Evolutionary conservation across 2,113 vertebrate species (phyloP).

Genomic region (Cathartes aura): DNA sequence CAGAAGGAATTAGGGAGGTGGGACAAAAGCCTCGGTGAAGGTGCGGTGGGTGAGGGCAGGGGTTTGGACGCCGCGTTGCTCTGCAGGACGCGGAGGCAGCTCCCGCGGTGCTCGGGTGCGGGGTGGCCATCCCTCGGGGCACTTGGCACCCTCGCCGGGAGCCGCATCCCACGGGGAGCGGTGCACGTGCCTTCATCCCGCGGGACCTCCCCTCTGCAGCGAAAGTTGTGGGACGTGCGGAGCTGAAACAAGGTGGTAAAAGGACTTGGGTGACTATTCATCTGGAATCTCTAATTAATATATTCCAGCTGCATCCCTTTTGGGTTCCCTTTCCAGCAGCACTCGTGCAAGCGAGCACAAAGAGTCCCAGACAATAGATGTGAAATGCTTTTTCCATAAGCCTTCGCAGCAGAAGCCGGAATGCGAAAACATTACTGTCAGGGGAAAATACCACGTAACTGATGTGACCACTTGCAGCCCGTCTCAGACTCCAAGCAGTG

Average conservation of each 20-base stretch:
- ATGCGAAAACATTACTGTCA: background rate
- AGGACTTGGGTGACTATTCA: background rate
- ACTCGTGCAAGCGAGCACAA: background rate
- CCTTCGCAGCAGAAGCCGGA: background rate
- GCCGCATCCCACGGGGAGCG: background rate
- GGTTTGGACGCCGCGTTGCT: background rate
- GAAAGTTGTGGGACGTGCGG: background rate
- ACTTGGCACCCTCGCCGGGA: accelerated
- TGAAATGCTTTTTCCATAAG: constrained; percentile 44
- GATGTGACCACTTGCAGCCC: background rate
- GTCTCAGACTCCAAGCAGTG: background rate
- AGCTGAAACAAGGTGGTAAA: background rate
- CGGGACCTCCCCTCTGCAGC: accelerated
- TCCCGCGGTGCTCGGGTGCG: accelerated
- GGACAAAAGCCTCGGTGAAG: background rate
- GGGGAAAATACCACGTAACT: background rate
- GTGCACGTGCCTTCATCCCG: background rate
- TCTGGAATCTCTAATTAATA: constrained; percentile 11
- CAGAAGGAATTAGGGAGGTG: background rate
- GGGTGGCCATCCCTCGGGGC: background rate
- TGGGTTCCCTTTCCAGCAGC: background rate
- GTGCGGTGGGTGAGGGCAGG: background rate
- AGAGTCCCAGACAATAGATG: constrained; percentile 49
- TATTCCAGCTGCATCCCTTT: constrained; percentile 36
- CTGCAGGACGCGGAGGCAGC: background rate